Evolutionary conservation across 2,888 invertebrate genomes (phyloP), one percentile per base, ranked within the genome.

Genomic region (Chesias legatella): DNA sequence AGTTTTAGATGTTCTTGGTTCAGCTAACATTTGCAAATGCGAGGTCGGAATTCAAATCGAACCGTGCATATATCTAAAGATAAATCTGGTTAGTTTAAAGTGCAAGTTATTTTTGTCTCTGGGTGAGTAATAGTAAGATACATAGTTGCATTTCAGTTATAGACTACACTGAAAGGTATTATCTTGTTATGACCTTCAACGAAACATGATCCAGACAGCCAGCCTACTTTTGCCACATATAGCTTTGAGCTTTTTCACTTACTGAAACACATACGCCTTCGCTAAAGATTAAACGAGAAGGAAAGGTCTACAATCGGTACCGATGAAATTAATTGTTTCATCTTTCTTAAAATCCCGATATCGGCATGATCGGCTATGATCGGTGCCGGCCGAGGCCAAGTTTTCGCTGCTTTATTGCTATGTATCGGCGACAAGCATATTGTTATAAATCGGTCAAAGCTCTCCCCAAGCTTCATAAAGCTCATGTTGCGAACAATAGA

Each of bases 401-500:
- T 17, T 17, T 17, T 17, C 13, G 13, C 3, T 17, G 13, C 13
- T 17, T 17, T 17, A 17, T 5, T 17, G 13, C 13, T 3, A 17
- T 17, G 13, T 17, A 2, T 17, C 13, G 13, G 3, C 13, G 13
- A 17, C 13, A 17, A 17, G 5, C 5, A 17, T 17, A 3, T 3
- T 17, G 13, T 17, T 5, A 5, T 5, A 2, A 17, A 17, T 17
- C 5, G 2, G 13, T 5, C 11, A 28, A 35, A 8, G 25, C 33
- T 53, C 47, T 44, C 60, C 49, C 23, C 11, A 25, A 31, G 31
- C 43, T 48, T 33, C 7, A 33, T 32, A 48, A 53, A 53, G 53
- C 57, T 56, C 61, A 47, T 49, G 48, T 53, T 53, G 58, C 53
- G 58, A 74, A 84, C 80, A 84, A 82, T 82, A 77, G 75, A 73